Percentiles rank a stretch among this genome's conserved stretches.
These are phyloP conservation scores for Gymnosoma rotundatum DNA, from an alignment of 2,888 invertebrate genomes.

Conservation along the genomic window DNA sequence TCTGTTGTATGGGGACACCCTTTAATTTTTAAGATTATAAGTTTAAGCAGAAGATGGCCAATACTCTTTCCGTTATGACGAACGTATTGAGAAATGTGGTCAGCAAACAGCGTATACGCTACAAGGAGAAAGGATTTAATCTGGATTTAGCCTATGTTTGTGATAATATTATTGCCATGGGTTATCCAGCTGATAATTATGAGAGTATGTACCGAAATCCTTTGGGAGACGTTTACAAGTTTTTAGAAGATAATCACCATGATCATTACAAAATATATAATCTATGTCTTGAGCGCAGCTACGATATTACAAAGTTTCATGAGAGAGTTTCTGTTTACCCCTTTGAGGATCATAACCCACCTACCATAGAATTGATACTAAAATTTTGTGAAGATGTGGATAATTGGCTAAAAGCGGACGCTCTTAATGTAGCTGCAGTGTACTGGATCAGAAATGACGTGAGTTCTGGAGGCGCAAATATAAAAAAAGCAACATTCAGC, in stretches of 20 bases:
- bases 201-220: conserved; percentile 98
- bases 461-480: too few relatives aligned
- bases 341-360: conserved; percentile 99
- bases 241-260: conserved; percentile 95
- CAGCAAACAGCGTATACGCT: conserved; percentile 96
- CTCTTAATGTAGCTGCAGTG: conserved; percentile 95
- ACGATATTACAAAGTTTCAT: conserved; percentile 92
- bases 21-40: too few relatives aligned
- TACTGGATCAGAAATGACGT: too few relatives aligned
- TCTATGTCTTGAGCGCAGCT: conserved; percentile 95
- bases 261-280: conserved; percentile 99
- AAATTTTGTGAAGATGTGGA: conserved; percentile 97
- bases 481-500: too few relatives aligned
- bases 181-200: conserved; percentile 96
- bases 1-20: too few relatives aligned
- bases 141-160: conserved; percentile 98
- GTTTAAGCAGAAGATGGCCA: conserved; percentile 85
- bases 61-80: conserved; percentile 92
- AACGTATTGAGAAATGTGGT: conserved; percentile 95
- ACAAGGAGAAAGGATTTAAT: conserved; percentile 96
- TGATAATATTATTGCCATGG: conserved; percentile 98
- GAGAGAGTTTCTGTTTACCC: conserved; percentile 92
- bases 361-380: conserved; percentile 94
- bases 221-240: conserved; percentile 96
- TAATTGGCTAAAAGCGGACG: conserved; percentile 90